Evolutionary conservation across 2,888 invertebrate genomes (phyloP).

Genomic region (Drosophila paracracens): DNA sequence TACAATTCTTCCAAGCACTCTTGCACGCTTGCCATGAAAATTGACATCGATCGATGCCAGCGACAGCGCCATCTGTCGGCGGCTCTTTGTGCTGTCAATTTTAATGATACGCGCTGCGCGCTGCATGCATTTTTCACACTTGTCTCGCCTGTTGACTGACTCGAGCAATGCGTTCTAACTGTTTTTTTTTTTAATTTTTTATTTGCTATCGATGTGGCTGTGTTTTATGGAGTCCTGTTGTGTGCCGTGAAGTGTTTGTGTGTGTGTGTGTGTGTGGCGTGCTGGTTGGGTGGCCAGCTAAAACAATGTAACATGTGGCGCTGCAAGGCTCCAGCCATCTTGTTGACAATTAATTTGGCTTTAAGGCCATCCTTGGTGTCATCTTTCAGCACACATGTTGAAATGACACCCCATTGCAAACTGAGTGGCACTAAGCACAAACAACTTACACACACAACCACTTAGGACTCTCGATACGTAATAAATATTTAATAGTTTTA

Average conservation of each 20-base stretch:
- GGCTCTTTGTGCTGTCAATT: constrained; percentile 67
- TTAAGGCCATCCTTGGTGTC: constrained; percentile 64
- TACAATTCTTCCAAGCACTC: constrained; percentile 19
- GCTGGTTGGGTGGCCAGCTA: constrained; percentile 26
- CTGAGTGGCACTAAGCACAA: constrained; percentile 1
- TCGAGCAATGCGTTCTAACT: background rate
- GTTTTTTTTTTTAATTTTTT: background rate
- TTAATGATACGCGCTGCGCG: constrained; percentile 64
- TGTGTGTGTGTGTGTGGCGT: background rate
- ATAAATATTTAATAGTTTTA: constrained; percentile 7
- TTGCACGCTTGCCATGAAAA: constrained; percentile 12
- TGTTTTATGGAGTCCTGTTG: constrained; percentile 9
- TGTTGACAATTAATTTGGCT: constrained; percentile 78
- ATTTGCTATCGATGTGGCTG: constrained; percentile 1
- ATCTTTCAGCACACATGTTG: constrained; percentile 53
- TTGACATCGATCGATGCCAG: constrained; percentile 46
- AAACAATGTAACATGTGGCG: constrained; percentile 58
- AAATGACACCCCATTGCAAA: constrained; percentile 3
- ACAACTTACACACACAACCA: constrained; percentile 42
- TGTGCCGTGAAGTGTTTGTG: background rate
- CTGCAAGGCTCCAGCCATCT: constrained; percentile 58
- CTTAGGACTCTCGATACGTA: constrained; percentile 23
- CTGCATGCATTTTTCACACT: constrained; percentile 45
- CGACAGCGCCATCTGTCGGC: constrained; percentile 64
- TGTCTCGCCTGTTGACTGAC: constrained; percentile 34